phyloP scores from a whole-genome alignment of 2,797 vertebrate genomes.

The Ispidina picta region DNA sequence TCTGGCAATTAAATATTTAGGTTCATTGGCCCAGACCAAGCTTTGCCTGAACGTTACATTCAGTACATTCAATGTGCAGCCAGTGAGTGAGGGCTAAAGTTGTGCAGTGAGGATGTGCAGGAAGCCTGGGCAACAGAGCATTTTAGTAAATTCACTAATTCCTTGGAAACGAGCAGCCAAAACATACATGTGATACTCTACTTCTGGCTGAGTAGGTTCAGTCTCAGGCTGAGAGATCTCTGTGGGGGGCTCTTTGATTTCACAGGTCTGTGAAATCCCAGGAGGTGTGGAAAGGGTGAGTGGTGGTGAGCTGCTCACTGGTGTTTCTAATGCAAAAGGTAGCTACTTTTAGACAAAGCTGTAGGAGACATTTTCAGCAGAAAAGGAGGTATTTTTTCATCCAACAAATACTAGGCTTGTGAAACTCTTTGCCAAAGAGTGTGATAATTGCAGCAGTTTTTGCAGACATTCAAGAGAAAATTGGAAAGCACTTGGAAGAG shows the following conservation, averaged over 20 bases:
- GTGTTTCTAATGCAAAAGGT: background rate
- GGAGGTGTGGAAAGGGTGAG: background rate
- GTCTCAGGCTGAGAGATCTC: background rate
- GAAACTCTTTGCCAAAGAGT: background rate
- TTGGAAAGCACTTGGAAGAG: background rate
- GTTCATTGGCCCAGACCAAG: background rate
- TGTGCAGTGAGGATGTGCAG: background rate
- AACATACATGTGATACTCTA: background rate
- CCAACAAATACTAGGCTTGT: background rate
- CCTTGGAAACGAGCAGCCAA: background rate
- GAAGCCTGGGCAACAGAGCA: background rate
- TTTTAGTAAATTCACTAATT: background rate
- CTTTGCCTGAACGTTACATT: background rate
- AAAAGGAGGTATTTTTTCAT: background rate
- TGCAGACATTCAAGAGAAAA: background rate
- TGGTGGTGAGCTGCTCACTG: background rate
- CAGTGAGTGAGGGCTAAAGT: background rate
- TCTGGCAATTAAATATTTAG: background rate
- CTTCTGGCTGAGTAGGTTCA: background rate
- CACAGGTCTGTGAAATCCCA: background rate
- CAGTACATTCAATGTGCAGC: accelerated
- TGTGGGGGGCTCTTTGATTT: accelerated
- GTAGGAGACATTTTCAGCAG: background rate
- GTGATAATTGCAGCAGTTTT: background rate
- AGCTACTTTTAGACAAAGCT: background rate